Evolutionary conservation across 2,113 vertebrate species (phyloP), one percentile per base, ranked within the genome.

Genomic region (Fregetta grallaria): DNA sequence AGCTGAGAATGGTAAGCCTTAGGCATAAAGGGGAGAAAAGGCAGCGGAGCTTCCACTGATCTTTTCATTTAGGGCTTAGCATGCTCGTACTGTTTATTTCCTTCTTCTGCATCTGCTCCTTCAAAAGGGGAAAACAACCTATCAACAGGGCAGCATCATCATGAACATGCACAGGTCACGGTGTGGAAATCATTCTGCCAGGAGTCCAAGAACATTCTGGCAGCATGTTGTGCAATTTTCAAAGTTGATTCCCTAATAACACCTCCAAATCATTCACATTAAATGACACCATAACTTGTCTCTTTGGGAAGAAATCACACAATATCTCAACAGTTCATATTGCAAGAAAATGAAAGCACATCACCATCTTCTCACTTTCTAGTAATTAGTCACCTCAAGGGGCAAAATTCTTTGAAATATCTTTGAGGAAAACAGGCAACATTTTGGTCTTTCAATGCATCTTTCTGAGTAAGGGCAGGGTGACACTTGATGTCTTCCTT

Each of bases 101-200:
- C 32, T 92, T 17, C 42, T 79, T 27, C 25, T 75, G 49, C 26
- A 85, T 29, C 40, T 4, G 9, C 14, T 53, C 47, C 47, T 90
- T 38, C 67, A 42, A 53, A 88, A 72, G 12, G 3, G 30, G n/a
- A 52, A 67, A 50, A 55, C 27, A 53, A 45, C 8, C 17, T 42
- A 62, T 8, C 27, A 71, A 38, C 22, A 67, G 16, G 22, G 55
- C 36, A 88, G 30, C 11, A 88, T 5, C 44, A 44, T 19, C 61
- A 32, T 3, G 8, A 89, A 34, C 40, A 61, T 1, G 4, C 32
- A 36, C 10, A 82, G 55, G 22, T 59, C 26, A 62, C 0, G 0
- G 42, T 30, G 13, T 4, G 5, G 47, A 94, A 62, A 58, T 10
- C 1, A 5, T 53, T 76, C 79, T 80, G 34, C 40, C 45, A 76